Conservation (phyloP, 2,888 invertebrate genomes). For the Isotomurus palustris region DNA sequence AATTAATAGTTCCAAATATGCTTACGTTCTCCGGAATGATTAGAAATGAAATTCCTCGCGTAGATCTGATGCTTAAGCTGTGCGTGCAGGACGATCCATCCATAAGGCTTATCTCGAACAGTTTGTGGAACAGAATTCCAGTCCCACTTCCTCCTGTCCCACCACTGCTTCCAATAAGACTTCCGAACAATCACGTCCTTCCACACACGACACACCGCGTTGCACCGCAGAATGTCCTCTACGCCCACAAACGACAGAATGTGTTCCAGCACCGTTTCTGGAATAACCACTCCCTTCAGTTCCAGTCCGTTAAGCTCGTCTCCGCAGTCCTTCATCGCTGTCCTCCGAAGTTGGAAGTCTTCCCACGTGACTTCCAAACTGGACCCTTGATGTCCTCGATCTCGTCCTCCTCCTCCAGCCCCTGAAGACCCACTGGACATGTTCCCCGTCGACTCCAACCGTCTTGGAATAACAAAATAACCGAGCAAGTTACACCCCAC, state of each 20-base stretch:
- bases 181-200: conserved; percentile 28
- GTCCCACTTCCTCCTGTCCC: conserved; percentile 1
- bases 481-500: too few species aligned
- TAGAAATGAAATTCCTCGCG: conserved; percentile 23
- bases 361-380: conserved; percentile 18
- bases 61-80: conserved; percentile 13
- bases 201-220: conserved; percentile 31
- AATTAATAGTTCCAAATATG: neutral
- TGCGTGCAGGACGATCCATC: conserved; percentile 28
- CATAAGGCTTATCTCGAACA: conserved; percentile 21
- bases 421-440: neutral
- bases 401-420: too few species aligned
- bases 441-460: too few species aligned
- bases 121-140: conserved; percentile 22
- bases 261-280: conserved; percentile 27
- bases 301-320: conserved; percentile 15
- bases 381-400: neutral
- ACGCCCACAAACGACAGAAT: conserved; percentile 17
- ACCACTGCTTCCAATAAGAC: conserved; percentile 34
- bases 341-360: conserved; percentile 22
- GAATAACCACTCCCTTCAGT: conserved; percentile 14
- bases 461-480: too few species aligned
- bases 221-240: conserved; percentile 27
- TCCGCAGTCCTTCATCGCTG: conserved; percentile 1
- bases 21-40: conserved; percentile 31